phyloP scores from a whole-genome alignment of 2,888 invertebrate genomes.

The Melieria omissa region DNA sequence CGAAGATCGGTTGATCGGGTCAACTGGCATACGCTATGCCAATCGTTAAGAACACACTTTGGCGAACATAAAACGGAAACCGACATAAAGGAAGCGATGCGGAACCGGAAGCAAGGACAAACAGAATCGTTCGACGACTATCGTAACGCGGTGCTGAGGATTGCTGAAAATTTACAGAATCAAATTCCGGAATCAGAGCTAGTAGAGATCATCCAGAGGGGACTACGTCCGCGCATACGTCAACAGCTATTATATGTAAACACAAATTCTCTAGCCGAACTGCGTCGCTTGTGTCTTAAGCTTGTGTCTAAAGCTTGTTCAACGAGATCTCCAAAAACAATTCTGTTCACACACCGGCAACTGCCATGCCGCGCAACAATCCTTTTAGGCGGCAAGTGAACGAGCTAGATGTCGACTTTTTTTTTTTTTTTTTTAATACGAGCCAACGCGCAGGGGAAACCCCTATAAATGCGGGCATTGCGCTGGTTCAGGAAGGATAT shows the following conservation, averaged over 20 bases:
- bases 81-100: slow-evolving; percentile 21
- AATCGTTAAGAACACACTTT: slow-evolving; percentile 16
- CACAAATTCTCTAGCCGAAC: slow-evolving; percentile 31
- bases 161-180: slow-evolving; percentile 24
- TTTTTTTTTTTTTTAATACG: too few species aligned
- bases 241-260: slow-evolving; percentile 31
- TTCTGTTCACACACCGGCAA: not conserved
- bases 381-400: slow-evolving; percentile 3
- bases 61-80: slow-evolving; percentile 13
- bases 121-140: slow-evolving; percentile 25
- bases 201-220: slow-evolving; percentile 36
- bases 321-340: slow-evolving; percentile 15
- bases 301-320: slow-evolving; percentile 32
- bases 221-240: slow-evolving; percentile 25
- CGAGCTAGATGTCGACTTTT: slow-evolving; percentile 11
- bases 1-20: slow-evolving; percentile 18
- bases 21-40: slow-evolving; percentile 17
- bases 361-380: not conserved
- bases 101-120: slow-evolving; percentile 12
- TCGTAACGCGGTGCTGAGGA: slow-evolving; percentile 32
- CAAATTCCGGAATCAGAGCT: slow-evolving; percentile 25
- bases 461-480: too few species aligned
- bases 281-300: slow-evolving; percentile 31
- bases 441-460: too few species aligned
- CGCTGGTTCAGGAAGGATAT: too few species aligned